A percentile compares a stretch with the other conserved stretches of the same genome.
Evolutionary conservation across 2,113 vertebrate genomes (phyloP).

Genomic region (Ceratotherium simum): DNA sequence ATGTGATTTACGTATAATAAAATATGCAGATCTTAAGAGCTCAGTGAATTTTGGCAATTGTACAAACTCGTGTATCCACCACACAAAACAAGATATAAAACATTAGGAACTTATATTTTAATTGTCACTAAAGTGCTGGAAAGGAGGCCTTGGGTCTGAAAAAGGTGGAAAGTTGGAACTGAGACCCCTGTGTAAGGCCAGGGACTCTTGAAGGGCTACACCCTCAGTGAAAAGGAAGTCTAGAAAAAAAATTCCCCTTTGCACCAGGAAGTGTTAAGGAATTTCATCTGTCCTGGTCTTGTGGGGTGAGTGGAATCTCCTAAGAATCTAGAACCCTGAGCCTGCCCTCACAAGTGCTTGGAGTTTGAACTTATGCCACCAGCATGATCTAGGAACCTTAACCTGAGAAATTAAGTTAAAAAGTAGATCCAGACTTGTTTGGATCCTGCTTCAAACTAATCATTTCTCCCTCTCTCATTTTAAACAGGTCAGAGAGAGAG

Average conservation of each 20-base stretch:
- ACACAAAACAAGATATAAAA: not conserved
- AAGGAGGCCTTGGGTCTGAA: not conserved
- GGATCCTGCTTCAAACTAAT: not conserved
- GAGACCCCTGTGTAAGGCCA: not conserved
- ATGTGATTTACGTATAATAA: not conserved
- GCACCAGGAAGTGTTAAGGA: not conserved
- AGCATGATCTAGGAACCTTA: not conserved
- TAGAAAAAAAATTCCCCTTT: not conserved
- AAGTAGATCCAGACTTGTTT: not conserved
- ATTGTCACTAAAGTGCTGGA: not conserved
- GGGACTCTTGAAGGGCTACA: not conserved
- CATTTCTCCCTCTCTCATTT: not conserved
- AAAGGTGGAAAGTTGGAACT: conserved; percentile 33
- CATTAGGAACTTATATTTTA: conserved; percentile 19
- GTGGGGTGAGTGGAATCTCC: not conserved
- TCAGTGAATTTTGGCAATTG: not conserved
- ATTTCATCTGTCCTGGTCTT: not conserved
- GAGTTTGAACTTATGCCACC: not conserved
- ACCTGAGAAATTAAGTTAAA: conserved; percentile 6
- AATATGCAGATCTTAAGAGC: conserved; percentile 6
- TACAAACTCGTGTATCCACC: not conserved
- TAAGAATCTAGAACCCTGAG: not conserved
- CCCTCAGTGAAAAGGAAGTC: not conserved
- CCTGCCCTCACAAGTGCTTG: not conserved
- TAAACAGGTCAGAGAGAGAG: not conserved